Evolutionary conservation across 2,888 invertebrate species (phyloP).

Genomic region (Catocala fraxini): DNA sequence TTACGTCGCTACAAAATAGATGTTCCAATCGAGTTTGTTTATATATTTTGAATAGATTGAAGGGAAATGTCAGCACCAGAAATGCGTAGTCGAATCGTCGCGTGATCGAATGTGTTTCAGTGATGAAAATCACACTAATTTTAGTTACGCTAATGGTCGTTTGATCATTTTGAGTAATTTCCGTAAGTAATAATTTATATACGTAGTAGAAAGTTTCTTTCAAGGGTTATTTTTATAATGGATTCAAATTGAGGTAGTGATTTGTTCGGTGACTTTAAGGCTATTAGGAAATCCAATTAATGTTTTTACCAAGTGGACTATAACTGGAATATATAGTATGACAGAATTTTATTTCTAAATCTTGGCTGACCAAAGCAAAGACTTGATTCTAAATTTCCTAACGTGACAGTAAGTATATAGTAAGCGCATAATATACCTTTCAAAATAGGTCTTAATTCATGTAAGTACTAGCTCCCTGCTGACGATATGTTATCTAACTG

Average conservation of each 20-base stretch:
- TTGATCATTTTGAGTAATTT: slow-evolving; percentile 12
- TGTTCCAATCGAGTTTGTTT: slow-evolving; percentile 36
- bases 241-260: not conserved
- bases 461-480: too few relatives aligned
- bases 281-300: not conserved
- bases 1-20: slow-evolving; percentile 39
- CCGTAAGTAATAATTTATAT: slow-evolving; percentile 2
- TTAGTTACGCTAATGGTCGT: slow-evolving; percentile 6
- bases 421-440: too few relatives aligned
- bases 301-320: too few relatives aligned
- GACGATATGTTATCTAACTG: too few relatives aligned
- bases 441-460: too few relatives aligned
- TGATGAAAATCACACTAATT: slow-evolving; percentile 11
- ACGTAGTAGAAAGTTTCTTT: not conserved
- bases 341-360: too few relatives aligned
- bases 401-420: too few relatives aligned
- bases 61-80: slow-evolving; percentile 14
- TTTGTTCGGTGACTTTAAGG: not conserved
- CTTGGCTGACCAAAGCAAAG: too few relatives aligned
- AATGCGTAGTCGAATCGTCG: not conserved
- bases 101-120: slow-evolving; percentile 6
- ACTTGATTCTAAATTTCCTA: too few relatives aligned
- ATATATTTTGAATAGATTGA: slow-evolving; percentile 23
- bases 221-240: slow-evolving; percentile 1
- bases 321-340: too few relatives aligned